phyloP scores from a whole-genome alignment of 2,888 invertebrate species.

The Suillia variegata region DNA sequence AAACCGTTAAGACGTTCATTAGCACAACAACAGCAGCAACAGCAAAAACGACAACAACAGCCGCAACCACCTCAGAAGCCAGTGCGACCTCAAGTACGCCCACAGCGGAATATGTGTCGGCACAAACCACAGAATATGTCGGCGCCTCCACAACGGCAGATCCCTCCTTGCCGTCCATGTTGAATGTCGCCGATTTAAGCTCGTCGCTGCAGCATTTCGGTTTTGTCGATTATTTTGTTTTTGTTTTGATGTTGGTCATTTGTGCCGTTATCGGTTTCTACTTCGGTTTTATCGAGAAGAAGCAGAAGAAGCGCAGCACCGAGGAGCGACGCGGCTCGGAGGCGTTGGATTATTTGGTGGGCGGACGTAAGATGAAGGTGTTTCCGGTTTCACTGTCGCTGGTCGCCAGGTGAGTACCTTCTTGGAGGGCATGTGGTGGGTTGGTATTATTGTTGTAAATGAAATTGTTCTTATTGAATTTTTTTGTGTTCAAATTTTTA shows the following conservation, averaged over 20 bases:
- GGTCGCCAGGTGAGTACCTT: constrained; percentile 77
- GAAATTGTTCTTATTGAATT: constrained; percentile 1
- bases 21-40: constrained; percentile 32
- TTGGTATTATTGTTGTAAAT: constrained; percentile 2
- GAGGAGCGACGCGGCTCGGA: constrained; percentile 52
- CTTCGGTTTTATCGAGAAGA: constrained; percentile 77
- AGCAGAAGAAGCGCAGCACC: constrained; percentile 35
- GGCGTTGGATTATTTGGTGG: constrained; percentile 76
- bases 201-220: constrained; percentile 70
- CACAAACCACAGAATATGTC: not conserved
- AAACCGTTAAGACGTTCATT: constrained; percentile 45
- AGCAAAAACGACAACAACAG: constrained; percentile 20
- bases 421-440: not conserved
- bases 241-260: constrained; percentile 75
- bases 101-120: constrained; percentile 3
- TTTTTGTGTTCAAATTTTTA: not conserved
- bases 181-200: constrained; percentile 57
- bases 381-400: constrained; percentile 85
- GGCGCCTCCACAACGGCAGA: constrained; percentile 14
- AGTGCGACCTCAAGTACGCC: not conserved
- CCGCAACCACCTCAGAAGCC: constrained; percentile 2
- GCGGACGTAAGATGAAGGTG: constrained; percentile 80
- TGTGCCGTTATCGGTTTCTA: constrained; percentile 82
- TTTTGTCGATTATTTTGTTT: constrained; percentile 78
- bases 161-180: constrained; percentile 27